Evolutionary conservation across 2,888 invertebrate species (phyloP).

Genomic region (Meghimatium bilineatum): DNA sequence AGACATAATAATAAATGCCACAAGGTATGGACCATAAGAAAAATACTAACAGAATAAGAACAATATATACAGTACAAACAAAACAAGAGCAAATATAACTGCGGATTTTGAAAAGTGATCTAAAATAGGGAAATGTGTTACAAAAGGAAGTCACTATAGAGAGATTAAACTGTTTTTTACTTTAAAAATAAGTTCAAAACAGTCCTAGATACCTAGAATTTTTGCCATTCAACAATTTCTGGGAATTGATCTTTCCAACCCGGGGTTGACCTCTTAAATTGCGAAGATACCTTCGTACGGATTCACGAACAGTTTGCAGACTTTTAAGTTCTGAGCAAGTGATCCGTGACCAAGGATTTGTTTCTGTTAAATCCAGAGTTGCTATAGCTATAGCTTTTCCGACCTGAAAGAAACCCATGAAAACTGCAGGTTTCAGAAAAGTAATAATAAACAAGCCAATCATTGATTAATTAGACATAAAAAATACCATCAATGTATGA

Average conservation of each 20-base stretch:
- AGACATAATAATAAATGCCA: too few relatives aligned
- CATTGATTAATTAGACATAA: not conserved
- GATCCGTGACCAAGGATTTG: constrained; percentile 88
- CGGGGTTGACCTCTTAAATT: constrained; percentile 70
- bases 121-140: too few relatives aligned
- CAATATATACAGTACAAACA: too few relatives aligned
- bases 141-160: too few relatives aligned
- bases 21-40: too few relatives aligned
- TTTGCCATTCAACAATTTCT: constrained; percentile 45
- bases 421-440: not conserved
- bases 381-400: constrained; percentile 89
- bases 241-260: constrained; percentile 61
- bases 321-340: constrained; percentile 82
- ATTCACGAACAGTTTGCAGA: constrained; percentile 72
- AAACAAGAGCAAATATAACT: too few relatives aligned
- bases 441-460: not conserved
- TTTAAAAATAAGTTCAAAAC: not conserved
- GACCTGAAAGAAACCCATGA: constrained; percentile 80
- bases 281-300: constrained; percentile 70
- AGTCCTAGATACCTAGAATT: constrained; percentile 22
- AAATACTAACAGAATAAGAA: too few relatives aligned
- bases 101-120: too few relatives aligned
- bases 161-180: too few relatives aligned
- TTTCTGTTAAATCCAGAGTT: constrained; percentile 87
- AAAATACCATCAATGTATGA: not conserved